Percentiles rank a stretch among this genome's conserved stretches.
phyloP scores from a whole-genome alignment of 1,140 invertebrate genomes.

The Mycetomoellerius zeteki region DNA sequence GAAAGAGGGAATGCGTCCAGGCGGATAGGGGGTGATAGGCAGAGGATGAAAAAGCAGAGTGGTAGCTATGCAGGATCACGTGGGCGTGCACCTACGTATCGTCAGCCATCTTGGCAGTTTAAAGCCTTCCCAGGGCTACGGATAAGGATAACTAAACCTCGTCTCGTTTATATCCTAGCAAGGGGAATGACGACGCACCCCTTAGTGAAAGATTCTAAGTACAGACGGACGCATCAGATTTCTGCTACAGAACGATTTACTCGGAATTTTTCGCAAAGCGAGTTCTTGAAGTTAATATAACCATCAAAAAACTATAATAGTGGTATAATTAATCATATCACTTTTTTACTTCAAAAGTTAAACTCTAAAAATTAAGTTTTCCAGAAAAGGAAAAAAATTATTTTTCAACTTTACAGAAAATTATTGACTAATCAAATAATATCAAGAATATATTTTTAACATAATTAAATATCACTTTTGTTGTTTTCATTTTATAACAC shows the following conservation, averaged over 20 bases:
- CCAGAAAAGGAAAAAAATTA: no score
- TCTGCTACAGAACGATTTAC: background rate
- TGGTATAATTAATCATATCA: background rate
- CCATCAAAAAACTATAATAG: background rate
- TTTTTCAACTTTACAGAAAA: no score
- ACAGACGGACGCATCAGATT: background rate
- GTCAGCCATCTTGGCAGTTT: slow-evolving; percentile 73
- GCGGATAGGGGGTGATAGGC: slow-evolving; percentile 2
- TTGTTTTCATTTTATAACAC: no score
- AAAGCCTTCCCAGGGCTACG: slow-evolving; percentile 59
- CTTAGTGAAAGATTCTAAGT: background rate
- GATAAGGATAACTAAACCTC: slow-evolving; percentile 64
- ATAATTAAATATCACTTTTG: no score
- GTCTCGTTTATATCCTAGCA: slow-evolving; percentile 49
- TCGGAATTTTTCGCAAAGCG: background rate
- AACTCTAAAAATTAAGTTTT: no score
- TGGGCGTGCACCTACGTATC: slow-evolving; percentile 74
- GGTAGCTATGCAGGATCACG: slow-evolving; percentile 76
- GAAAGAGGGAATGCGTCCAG: background rate
- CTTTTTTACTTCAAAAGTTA: no score
- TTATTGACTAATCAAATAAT: no score
- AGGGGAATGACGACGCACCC: background rate
- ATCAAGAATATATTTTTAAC: no score
- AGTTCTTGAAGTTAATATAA: background rate
- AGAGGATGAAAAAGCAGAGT: slow-evolving; percentile 70